Percentiles rank a stretch among this genome's conserved stretches.
Evolutionary conservation across 1,140 invertebrate species (phyloP).

Genomic region (Brachionus manjavacas): DNA sequence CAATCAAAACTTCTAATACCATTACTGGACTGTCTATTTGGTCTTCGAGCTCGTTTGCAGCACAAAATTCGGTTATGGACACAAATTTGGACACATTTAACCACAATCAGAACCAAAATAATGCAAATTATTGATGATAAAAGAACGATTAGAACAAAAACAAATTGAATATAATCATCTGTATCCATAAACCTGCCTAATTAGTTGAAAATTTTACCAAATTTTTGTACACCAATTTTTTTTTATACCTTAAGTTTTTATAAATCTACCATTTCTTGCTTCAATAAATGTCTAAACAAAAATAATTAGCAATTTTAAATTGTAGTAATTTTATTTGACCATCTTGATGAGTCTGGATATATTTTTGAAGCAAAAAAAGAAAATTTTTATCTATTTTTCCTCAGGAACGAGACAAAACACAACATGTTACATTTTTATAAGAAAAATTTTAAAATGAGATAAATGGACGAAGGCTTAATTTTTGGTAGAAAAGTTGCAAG

Average conservation of each 20-base stretch:
- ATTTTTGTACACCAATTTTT: background rate
- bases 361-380: background rate
- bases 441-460: background rate
- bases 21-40: background rate
- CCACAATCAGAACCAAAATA: background rate
- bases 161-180: conserved; percentile 19
- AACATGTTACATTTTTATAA: background rate
- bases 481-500: background rate
- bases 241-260: background rate
- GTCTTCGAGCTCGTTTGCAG: background rate
- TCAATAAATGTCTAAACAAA: background rate
- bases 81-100: conserved; percentile 19
- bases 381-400: background rate
- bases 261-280: background rate
- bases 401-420: background rate
- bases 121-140: background rate
- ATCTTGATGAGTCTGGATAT: background rate
- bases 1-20: background rate
- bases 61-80: background rate
- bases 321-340: background rate
- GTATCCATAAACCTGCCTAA: background rate
- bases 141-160: background rate
- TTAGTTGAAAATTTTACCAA: background rate
- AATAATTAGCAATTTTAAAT: background rate
- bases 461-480: background rate